Percentiles rank a stretch among this genome's conserved stretches.
Conservation (phyloP, 1,140 invertebrate genomes). For the Drosophila albomicans region DNA sequence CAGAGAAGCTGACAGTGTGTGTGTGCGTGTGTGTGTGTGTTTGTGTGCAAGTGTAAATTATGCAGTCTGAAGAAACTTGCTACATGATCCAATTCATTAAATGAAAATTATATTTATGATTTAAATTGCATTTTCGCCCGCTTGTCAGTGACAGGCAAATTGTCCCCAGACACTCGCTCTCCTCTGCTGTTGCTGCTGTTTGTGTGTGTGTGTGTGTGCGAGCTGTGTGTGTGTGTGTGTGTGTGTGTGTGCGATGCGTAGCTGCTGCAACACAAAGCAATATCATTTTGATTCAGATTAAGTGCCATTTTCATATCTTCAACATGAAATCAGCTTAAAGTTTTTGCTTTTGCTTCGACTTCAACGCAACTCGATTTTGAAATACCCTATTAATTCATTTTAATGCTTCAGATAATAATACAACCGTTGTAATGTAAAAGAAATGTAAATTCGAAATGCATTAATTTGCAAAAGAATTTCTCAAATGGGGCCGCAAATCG, state of each 20-base stretch:
- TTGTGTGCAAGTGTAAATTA: constrained; percentile 30
- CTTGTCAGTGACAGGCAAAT: constrained; percentile 30
- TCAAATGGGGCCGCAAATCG: too few relatives aligned
- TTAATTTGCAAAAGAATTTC: too few relatives aligned
- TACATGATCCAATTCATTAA: constrained; percentile 78
- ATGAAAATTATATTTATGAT: constrained; percentile 80
- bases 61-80: constrained; percentile 35
- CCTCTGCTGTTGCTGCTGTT: too few relatives aligned
- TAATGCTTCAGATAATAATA: neutral
- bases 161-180: neutral
- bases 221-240: constrained; percentile 3
- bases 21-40: constrained; percentile 12
- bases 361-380: neutral
- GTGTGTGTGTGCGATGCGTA: neutral
- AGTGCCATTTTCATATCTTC: constrained; percentile 8
- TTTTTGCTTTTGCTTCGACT: neutral
- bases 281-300: constrained; percentile 19
- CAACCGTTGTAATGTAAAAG: too few relatives aligned
- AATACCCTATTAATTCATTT: neutral
- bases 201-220: neutral
- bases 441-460: too few relatives aligned
- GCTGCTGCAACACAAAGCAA: constrained; percentile 10
- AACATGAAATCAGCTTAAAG: constrained; percentile 3
- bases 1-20: constrained; percentile 26
- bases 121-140: constrained; percentile 72